Conservation (phyloP, 2,797 vertebrate species). For the Eptatretus atami region DNA sequence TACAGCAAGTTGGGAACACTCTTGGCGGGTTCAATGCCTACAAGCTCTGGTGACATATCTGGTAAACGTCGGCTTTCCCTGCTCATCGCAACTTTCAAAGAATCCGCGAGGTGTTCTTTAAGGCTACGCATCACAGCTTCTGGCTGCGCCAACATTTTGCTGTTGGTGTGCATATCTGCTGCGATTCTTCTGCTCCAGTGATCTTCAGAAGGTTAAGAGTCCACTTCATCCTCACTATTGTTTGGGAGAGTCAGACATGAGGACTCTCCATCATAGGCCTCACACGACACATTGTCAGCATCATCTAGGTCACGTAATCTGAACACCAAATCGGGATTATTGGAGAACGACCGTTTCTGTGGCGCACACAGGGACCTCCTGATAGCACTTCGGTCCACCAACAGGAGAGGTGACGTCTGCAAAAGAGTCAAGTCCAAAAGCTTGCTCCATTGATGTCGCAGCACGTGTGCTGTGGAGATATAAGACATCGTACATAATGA, state of each 20-base stretch:
- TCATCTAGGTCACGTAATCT: no score
- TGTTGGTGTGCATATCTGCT: not conserved
- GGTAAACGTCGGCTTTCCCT: not conserved
- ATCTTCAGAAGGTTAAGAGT: no score
- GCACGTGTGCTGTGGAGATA: no score
- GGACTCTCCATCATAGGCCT: conserved; percentile 93
- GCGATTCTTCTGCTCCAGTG: conserved; percentile 14
- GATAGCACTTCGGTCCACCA: no score
- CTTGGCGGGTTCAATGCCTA: not conserved
- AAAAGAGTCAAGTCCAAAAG: no score
- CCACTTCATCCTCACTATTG: conserved; percentile 46
- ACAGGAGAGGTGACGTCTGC: no score
- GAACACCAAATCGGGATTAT: no score
- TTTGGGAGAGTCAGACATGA: conserved; percentile 85
- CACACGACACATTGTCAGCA: conserved; percentile 19
- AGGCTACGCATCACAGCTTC: not conserved
- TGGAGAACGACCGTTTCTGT: no score
- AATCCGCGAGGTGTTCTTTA: not conserved
- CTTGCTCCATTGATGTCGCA: no score
- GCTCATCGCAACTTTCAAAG: not conserved
- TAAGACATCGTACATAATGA: no score
- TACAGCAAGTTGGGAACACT: not conserved
- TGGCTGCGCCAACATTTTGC: not conserved
- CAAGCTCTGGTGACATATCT: not conserved
- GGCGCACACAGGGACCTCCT: no score